Base-by-base conservation (phyloP, 1,140 invertebrate genomes). In the Pseudomyrmex gracilis region DNA sequence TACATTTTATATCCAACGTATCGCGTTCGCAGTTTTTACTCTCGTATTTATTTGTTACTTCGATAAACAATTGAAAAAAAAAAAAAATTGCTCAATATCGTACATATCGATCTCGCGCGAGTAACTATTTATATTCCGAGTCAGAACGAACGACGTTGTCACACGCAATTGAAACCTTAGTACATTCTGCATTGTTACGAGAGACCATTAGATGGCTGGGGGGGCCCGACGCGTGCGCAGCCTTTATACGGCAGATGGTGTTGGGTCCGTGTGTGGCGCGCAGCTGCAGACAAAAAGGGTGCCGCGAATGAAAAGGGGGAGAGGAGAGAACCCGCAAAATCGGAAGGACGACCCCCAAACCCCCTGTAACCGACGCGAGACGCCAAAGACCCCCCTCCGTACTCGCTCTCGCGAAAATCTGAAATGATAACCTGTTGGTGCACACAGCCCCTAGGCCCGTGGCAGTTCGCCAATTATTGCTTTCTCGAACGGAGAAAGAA, bases 221-320 rank as follows among this genome's bases (percentile, higher is more conserved):
- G 60, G 55, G 20, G 58, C 45, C 80, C 51, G 49, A 68, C 55
- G 43, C 66, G 73, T 77, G 68, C 71, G 60, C 83, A 77, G 70
- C 34, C 80, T 83, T 45, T 88, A 86, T 34, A 89, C 88, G 76
- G 76, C 87, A 89, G 87, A 89, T 89, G 87, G 87, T 76, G 10
- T 55, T 20, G 74, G 86, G 66, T 55, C 74, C 82, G 57, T 73
- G 71, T 78, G 87, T 45, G 58, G 60, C 68, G 60, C 63, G 66
- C 87, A 89, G 87, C 87, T 89, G 87, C 87, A 73, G 5, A 43
- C n/a, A 24, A 57, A 47, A 63, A 45, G 55, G 73, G 43, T 64
- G 76, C 51, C 22, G 49, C 61, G 74, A 68, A 43, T 47, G 67
- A 45, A 15, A 47, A 24, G 24, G 55, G 34, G 67, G 70, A 57